Evolutionary conservation across 1,140 invertebrate species (phyloP).

Genomic region (Drosophila nigromelanica): DNA sequence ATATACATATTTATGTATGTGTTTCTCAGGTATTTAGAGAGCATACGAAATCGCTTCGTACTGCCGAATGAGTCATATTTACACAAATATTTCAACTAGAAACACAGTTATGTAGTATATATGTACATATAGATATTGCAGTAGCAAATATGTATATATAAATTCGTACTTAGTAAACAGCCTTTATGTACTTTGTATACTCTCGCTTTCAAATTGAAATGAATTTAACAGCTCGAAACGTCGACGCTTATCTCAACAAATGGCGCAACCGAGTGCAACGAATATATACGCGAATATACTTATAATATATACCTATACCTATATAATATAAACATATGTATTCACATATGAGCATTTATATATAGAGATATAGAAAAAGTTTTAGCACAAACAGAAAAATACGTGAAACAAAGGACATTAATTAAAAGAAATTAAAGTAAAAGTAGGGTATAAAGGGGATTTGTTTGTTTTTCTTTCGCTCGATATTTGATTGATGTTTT

Average conservation of each 20-base stretch:
- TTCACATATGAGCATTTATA: background rate
- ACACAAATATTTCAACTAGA: conserved; percentile 22
- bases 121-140: conserved; percentile 1
- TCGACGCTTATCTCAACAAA: conserved; percentile 45
- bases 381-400: conserved; percentile 38
- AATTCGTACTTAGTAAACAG: conserved; percentile 27
- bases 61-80: conserved; percentile 18
- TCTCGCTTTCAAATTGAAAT: conserved; percentile 55
- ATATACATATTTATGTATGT: background rate
- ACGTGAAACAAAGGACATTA: conserved; percentile 40
- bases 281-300: conserved; percentile 46
- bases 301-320: conserved; percentile 9
- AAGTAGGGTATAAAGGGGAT: background rate
- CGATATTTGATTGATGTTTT: conserved; percentile 56
- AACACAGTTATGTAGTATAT: conserved; percentile 3
- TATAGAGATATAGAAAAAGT: conserved; percentile 35
- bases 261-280: conserved; percentile 49
- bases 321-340: background rate
- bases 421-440: conserved; percentile 38
- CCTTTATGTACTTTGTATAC: conserved; percentile 18
- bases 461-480: conserved; percentile 37
- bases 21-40: conserved; percentile 5
- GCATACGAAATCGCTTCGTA: conserved; percentile 13
- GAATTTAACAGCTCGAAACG: conserved; percentile 43
- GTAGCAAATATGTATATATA: background rate